These are phyloP conservation scores for Eurystomus glaucurus DNA, from an alignment of 2,797 vertebrate species.

Conservation along the genomic window DNA sequence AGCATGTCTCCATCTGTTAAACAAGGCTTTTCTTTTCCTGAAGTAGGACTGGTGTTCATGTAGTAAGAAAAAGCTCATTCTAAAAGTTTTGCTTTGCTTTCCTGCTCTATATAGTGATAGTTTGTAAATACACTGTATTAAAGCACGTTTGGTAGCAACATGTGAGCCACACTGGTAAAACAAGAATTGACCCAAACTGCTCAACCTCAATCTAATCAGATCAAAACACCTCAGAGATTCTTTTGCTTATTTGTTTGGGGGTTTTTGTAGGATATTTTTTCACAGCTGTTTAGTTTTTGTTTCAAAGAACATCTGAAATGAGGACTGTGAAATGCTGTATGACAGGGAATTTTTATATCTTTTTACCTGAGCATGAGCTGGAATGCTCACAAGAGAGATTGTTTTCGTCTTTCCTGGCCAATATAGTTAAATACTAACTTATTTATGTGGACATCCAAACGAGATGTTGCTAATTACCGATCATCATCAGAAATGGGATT, in stretches of 20 bases:
- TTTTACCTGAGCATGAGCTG: neutral
- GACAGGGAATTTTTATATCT: neutral
- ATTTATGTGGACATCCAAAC: neutral
- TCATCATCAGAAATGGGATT: neutral
- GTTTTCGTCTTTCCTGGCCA: neutral
- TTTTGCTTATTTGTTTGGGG: neutral
- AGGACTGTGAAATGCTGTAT: neutral
- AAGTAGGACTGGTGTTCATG: neutral
- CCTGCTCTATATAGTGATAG: neutral
- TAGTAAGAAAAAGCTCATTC: conserved; percentile 48
- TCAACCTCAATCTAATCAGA: neutral
- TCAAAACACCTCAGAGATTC: neutral
- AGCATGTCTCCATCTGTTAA: conserved; percentile 22
- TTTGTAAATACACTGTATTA: conserved; percentile 23
- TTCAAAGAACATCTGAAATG: neutral
- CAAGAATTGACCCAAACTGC: neutral
- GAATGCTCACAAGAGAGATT: neutral
- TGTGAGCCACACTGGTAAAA: neutral
- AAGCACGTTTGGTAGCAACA: neutral
- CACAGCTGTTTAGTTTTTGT: neutral
- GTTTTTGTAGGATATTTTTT: neutral
- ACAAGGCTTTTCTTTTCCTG: conserved; percentile 56
- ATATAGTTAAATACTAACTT: neutral
- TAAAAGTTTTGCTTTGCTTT: conserved; percentile 32
- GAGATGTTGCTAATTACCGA: neutral